These are phyloP conservation scores for Disparrhopalites patrizii DNA, from an alignment of 2,888 invertebrate species.

Conservation along the genomic window DNA sequence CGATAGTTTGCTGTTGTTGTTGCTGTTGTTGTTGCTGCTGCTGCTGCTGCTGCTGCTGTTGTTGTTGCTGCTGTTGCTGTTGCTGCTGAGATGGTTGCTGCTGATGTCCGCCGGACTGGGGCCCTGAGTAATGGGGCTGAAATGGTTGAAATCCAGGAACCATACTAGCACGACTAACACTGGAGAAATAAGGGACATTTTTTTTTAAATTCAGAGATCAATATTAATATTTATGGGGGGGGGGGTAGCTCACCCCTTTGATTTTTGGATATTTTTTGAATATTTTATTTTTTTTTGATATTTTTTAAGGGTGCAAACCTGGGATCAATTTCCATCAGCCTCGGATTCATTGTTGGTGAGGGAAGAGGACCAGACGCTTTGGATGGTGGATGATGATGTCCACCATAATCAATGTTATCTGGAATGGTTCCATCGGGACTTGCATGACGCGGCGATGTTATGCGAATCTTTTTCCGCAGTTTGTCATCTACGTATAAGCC, in stretches of 20 bases:
- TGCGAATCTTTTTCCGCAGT: constrained; percentile 46
- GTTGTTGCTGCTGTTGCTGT: constrained; percentile 44
- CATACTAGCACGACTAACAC: constrained; percentile 45
- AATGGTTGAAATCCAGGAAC: constrained; percentile 46
- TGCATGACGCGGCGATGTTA: constrained; percentile 45
- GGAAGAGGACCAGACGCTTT: constrained; percentile 46
- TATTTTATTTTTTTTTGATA: background rate
- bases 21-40: constrained; percentile 29
- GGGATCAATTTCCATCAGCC: constrained; percentile 47
- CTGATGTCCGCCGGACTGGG: constrained; percentile 54
- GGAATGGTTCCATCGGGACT: constrained; percentile 47
- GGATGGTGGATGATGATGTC: constrained; percentile 43
- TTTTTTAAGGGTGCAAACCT: constrained; percentile 30
- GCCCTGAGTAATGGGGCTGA: constrained; percentile 45
- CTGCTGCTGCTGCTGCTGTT: constrained; percentile 21
- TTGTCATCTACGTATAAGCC: constrained; percentile 47
- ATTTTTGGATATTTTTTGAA: background rate
- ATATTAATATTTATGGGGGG: background rate
- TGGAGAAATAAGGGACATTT: constrained; percentile 19
- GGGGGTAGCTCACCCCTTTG: no score
- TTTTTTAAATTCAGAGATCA: no score
- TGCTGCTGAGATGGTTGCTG: constrained; percentile 54
- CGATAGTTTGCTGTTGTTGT: constrained; percentile 48
- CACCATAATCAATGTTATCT: constrained; percentile 47
- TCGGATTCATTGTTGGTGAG: constrained; percentile 46